Evolutionary conservation across 2,797 vertebrate genomes (phyloP).

Genomic region (Sylvia borin): DNA sequence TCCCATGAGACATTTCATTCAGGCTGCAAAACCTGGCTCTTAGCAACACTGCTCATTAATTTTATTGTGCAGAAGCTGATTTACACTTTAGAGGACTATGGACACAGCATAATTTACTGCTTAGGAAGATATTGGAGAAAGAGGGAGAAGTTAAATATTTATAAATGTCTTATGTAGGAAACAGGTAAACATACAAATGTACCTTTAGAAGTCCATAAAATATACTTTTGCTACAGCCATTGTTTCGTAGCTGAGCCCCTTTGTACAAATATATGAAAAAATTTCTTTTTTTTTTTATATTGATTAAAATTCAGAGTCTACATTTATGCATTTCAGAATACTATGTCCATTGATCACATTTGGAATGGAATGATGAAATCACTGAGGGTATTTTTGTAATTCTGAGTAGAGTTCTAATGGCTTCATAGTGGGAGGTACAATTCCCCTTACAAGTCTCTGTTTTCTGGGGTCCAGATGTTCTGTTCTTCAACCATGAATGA

Average conservation of each 20-base stretch:
- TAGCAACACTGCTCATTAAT: conserved; percentile 26
- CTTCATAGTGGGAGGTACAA: not conserved
- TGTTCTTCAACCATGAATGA: not conserved
- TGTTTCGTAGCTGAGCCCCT: not conserved
- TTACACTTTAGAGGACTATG: not conserved
- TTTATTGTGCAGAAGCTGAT: not conserved
- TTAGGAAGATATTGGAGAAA: not conserved
- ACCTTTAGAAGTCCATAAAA: not conserved
- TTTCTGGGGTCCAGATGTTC: not conserved
- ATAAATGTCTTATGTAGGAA: not conserved
- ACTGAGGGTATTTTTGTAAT: not conserved
- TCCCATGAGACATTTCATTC: not conserved
- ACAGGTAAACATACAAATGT: not conserved
- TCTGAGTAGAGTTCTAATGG: not conserved
- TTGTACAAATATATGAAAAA: not conserved
- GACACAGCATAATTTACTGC: not conserved
- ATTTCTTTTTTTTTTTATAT: not conserved
- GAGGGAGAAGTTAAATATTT: not conserved
- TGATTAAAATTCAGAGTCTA: not conserved
- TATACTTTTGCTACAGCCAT: not conserved
- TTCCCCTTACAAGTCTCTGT: not conserved
- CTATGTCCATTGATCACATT: not conserved
- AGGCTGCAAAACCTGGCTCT: not conserved
- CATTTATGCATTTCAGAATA: not conserved
- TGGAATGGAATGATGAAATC: not conserved